phyloP scores from a whole-genome alignment of 2,113 vertebrate genomes.

The Menidia beryllina region DNA sequence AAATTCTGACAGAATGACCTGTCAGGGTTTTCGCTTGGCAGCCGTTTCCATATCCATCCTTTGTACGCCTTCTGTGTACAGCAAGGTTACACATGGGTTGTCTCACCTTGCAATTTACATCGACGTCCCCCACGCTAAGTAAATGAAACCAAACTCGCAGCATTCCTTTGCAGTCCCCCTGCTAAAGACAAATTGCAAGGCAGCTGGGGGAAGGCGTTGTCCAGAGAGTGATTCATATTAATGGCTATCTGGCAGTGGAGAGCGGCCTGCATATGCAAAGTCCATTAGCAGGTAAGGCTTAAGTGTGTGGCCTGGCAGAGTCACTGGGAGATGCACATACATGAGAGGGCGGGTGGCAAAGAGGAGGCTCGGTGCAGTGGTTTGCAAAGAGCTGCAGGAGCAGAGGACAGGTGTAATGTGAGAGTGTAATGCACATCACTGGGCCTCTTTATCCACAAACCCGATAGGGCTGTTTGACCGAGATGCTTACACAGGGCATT shows the following conservation, averaged over 20 bases:
- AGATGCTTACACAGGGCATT: too few relatives aligned
- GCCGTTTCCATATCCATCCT: slow-evolving; percentile 25
- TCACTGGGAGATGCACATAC: slow-evolving; percentile 54
- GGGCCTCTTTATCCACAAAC: slow-evolving; percentile 9
- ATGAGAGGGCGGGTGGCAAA: neutral
- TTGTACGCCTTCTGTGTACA: neutral
- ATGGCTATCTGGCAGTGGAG: slow-evolving; percentile 79
- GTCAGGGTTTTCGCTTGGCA: slow-evolving; percentile 36
- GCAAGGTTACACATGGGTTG: slow-evolving; percentile 5
- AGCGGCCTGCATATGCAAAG: slow-evolving; percentile 81
- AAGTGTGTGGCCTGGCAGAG: slow-evolving; percentile 69
- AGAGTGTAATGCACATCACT: neutral
- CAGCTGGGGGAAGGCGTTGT: slow-evolving; percentile 64
- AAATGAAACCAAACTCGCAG: slow-evolving; percentile 49
- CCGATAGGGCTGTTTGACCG: neutral
- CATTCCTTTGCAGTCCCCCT: slow-evolving; percentile 40
- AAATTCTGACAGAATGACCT: slow-evolving; percentile 25
- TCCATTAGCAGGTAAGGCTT: slow-evolving; percentile 83
- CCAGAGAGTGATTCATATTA: slow-evolving; percentile 84
- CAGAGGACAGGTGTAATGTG: slow-evolving; percentile 11
- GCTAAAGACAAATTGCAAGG: slow-evolving; percentile 85
- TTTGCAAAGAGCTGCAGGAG: slow-evolving; percentile 62
- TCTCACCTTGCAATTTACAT: slow-evolving; percentile 26
- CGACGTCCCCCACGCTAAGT: slow-evolving; percentile 31
- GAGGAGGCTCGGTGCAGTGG: slow-evolving; percentile 16